These are phyloP conservation scores for Paragorgia papillata DNA, from an alignment of 92 coral and sea anemone species.

Conservation along the genomic window DNA sequence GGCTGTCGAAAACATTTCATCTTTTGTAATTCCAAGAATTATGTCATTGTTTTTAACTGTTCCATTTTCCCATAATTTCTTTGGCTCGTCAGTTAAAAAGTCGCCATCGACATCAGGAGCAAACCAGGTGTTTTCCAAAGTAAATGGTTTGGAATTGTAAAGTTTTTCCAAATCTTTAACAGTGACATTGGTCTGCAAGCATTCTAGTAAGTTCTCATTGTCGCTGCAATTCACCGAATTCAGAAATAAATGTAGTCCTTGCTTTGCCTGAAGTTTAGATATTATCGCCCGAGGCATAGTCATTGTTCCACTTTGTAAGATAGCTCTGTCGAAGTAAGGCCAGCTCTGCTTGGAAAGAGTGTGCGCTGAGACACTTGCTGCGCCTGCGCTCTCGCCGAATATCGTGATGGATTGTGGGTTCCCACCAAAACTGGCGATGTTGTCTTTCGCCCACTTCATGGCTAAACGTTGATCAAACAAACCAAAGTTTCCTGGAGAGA, in stretches of 20 bases:
- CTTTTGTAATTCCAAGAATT: constrained; percentile 37
- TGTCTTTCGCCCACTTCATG: constrained; percentile 40
- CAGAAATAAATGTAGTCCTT: background rate
- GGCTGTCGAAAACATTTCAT: background rate
- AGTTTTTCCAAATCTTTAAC: background rate
- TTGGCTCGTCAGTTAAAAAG: constrained; percentile 16
- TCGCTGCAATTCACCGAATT: background rate
- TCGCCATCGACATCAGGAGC: constrained; percentile 20
- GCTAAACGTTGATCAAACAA: constrained; percentile 37
- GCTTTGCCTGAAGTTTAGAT: background rate
- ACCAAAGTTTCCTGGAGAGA: constrained; percentile 22
- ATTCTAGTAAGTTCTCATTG: background rate
- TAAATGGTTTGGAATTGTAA: background rate
- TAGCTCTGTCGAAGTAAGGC: constrained; percentile 25
- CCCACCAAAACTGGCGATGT: constrained; percentile 26
- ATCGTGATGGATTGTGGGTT: constrained; percentile 32
- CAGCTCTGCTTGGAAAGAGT: constrained; percentile 6
- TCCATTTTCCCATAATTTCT: background rate
- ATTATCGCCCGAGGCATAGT: constrained; percentile 1
- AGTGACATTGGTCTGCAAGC: background rate
- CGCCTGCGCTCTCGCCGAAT: constrained; percentile 28
- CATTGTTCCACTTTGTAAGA: constrained; percentile 19
- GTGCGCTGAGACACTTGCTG: constrained; percentile 30
- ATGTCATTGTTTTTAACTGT: background rate
- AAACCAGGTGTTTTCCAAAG: background rate